A percentile compares a stretch with the other conserved stretches of the same genome.
Evolutionary conservation across 37 sponge, comb jelly and placozoan genomes (phyloP).

Genomic region (Ianthella basta): DNA sequence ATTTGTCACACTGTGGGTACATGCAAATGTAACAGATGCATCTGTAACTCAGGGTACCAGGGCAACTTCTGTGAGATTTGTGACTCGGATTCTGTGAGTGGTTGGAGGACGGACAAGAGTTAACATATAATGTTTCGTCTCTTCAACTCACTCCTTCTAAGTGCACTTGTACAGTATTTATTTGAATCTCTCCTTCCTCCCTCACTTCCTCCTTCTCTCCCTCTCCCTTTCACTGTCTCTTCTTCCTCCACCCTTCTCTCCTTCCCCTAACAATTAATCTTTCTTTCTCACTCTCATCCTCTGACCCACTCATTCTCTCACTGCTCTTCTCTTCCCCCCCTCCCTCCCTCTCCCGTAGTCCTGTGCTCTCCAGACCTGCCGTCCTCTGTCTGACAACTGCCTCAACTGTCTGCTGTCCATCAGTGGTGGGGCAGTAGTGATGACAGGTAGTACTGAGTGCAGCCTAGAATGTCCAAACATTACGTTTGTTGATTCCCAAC

Average conservation of each 20-base stretch:
- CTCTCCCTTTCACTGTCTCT: neutral
- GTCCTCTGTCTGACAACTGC: neutral
- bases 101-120: too few species aligned
- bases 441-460: neutral
- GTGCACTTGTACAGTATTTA: too few species aligned
- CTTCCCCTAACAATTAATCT: too few species aligned
- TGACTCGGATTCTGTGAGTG: neutral
- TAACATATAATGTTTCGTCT: too few species aligned
- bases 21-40: conserved; percentile 7
- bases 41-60: neutral
- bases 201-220: too few species aligned
- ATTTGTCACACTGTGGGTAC: neutral
- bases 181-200: too few species aligned
- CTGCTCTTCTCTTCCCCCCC: too few species aligned
- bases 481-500: neutral
- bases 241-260: neutral
- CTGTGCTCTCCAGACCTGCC: conserved; percentile 4
- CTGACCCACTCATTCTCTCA: too few species aligned
- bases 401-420: neutral
- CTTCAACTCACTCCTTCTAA: too few species aligned
- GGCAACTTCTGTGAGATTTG: conserved; percentile 13
- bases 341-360: neutral
- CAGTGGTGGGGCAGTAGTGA: neutral
- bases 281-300: too few species aligned
- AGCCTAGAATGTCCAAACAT: neutral